A percentile compares a stretch with the other conserved stretches of the same genome.
Evolutionary conservation across 2,888 invertebrate species (phyloP).

Genomic region (Ectropis crepuscularia): DNA sequence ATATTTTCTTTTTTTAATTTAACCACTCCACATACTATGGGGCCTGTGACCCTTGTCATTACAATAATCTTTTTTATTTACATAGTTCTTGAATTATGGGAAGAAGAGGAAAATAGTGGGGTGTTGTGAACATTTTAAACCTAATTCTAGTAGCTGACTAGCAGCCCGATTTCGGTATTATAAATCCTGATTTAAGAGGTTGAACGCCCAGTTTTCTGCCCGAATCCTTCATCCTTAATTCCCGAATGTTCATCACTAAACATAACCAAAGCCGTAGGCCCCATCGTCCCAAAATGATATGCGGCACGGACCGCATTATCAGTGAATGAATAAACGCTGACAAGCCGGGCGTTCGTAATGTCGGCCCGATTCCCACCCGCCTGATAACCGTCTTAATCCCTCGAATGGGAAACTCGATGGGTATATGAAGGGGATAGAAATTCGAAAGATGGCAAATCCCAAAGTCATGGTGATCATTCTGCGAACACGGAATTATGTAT

Average conservation of each 20-base stretch:
- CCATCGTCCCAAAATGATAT: constrained; percentile 33
- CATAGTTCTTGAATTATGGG: no score
- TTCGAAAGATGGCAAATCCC: constrained; percentile 25
- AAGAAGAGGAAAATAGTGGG: no score
- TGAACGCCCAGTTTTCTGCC: not conserved
- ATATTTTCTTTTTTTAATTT: no score
- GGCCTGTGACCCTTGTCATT: no score
- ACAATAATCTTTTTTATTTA: no score
- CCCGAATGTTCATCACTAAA: constrained; percentile 11
- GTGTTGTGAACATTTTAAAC: no score
- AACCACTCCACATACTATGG: no score
- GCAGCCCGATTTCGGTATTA: no score
- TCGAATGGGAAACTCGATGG: constrained; percentile 21
- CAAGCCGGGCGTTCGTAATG: constrained; percentile 45
- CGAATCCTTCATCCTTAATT: not conserved
- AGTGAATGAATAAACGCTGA: constrained; percentile 57
- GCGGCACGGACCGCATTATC: constrained; percentile 39
- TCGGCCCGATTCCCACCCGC: constrained; percentile 45
- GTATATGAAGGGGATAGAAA: constrained; percentile 23
- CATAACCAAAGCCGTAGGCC: constrained; percentile 11
- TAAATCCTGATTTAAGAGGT: no score
- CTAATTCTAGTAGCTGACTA: no score
- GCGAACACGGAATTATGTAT: constrained; percentile 22
- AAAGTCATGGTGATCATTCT: constrained; percentile 33
- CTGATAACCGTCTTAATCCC: constrained; percentile 53